phyloP scores from a whole-genome alignment of 2,888 invertebrate genomes.

The Ellobium chinense region DNA sequence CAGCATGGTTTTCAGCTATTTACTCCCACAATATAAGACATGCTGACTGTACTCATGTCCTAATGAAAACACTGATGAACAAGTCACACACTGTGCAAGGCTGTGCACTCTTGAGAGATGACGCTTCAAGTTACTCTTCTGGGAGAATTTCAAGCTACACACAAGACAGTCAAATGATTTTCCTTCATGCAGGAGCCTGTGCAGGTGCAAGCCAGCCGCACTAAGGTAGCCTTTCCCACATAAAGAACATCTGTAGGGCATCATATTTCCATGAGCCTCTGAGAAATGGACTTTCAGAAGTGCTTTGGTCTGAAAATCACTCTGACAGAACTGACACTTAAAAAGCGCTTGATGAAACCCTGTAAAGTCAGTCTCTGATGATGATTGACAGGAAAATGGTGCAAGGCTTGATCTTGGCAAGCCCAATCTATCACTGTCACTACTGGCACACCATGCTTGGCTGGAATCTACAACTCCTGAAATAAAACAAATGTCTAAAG shows the following conservation, averaged over 20 bases:
- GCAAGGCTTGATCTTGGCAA: no score
- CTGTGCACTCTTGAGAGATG: conserved; percentile 22
- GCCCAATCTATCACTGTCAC: no score
- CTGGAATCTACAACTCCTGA: conserved; percentile 27
- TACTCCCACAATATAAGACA: conserved; percentile 29
- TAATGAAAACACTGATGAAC: conserved; percentile 6
- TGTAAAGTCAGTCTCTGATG: no score
- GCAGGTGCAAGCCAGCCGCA: conserved; percentile 23
- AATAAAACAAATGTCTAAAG: conserved; percentile 17
- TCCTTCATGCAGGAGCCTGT: conserved; percentile 24
- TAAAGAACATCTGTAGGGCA: conserved; percentile 3
- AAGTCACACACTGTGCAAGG: background rate
- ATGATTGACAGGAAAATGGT: no score
- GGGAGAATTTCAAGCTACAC: conserved; percentile 29
- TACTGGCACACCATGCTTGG: conserved; percentile 5
- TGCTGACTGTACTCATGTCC: conserved; percentile 31
- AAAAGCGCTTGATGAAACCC: no score
- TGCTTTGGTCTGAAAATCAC: no score
- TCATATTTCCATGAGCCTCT: background rate
- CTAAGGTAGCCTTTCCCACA: conserved; percentile 38
- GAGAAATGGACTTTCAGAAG: conserved; percentile 23
- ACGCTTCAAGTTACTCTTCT: conserved; percentile 29
- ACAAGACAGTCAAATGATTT: conserved; percentile 25
- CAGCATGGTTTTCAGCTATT: no score
- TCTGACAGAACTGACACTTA: no score